A percentile compares a stretch with the other conserved stretches of the same genome.
Conservation (phyloP, 2,888 invertebrate species). For the Willowsia nigromaculata region DNA sequence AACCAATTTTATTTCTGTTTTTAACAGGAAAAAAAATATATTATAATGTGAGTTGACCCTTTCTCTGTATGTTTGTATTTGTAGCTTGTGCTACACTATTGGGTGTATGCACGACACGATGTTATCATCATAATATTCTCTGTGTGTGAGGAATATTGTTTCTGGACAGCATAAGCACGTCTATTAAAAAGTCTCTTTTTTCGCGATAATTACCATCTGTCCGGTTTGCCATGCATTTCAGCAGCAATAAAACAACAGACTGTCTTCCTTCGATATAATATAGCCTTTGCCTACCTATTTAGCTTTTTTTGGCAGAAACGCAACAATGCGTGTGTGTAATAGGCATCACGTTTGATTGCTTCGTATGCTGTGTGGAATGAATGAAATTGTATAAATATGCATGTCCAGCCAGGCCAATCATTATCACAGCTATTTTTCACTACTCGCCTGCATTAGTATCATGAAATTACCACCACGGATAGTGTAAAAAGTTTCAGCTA, state of each 20-base stretch:
- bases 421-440: not conserved
- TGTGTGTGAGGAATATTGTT: not conserved
- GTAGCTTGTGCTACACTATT: conserved; percentile 43
- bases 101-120: conserved; percentile 4
- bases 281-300: not conserved
- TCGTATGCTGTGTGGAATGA: not conserved
- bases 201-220: conserved; percentile 70
- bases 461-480: no score
- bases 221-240: conserved; percentile 36
- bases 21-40: conserved; percentile 8
- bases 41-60: conserved; percentile 23
- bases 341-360: not conserved
- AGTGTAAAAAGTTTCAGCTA: no score
- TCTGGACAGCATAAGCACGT: not conserved
- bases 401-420: not conserved
- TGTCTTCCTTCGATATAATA: not conserved
- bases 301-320: not conserved
- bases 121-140: not conserved
- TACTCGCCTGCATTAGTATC: not conserved
- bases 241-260: conserved; percentile 12
- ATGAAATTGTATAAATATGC: not conserved
- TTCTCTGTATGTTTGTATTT: conserved; percentile 38
- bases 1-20: conserved; percentile 17
- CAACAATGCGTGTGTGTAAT: conserved; percentile 28
- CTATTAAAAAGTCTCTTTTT: not conserved